phyloP scores from a whole-genome alignment of 2,797 vertebrate species.

The Denticeps clupeoides region DNA sequence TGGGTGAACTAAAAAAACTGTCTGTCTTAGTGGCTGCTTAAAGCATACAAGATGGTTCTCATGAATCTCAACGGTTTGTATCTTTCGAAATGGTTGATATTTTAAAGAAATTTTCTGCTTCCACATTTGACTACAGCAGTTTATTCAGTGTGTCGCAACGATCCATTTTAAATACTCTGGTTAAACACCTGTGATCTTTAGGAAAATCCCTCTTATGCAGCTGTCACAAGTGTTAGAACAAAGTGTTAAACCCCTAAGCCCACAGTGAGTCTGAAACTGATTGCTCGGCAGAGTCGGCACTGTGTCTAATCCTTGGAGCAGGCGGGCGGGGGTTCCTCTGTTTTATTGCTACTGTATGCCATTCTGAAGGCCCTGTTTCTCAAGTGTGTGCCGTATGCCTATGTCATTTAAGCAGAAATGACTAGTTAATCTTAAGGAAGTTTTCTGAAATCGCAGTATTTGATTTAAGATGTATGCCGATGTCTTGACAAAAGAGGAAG shows the following conservation, averaged over 20 bases:
- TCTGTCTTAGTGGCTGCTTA: no score
- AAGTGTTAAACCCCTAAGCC: conserved; percentile 53
- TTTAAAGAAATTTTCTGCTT: no score
- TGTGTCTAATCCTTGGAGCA: conserved; percentile 40
- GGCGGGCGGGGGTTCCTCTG: conserved; percentile 15
- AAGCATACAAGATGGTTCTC: no score
- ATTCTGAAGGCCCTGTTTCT: conserved; percentile 20
- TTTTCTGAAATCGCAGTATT: neutral
- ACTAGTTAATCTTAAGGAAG: conserved; percentile 12
- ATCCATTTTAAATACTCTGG: conserved; percentile 35
- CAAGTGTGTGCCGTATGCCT: conserved; percentile 7
- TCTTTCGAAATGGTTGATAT: no score
- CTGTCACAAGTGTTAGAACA: conserved; percentile 47
- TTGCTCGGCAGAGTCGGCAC: conserved; percentile 47
- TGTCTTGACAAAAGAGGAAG: no score
- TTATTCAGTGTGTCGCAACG: no score
- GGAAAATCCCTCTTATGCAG: conserved; percentile 47
- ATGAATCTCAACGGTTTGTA: no score
- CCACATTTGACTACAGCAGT: no score
- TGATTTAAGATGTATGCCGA: neutral
- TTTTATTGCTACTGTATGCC: conserved; percentile 22
- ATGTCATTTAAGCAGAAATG: neutral
- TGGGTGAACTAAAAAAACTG: no score
- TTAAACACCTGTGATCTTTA: conserved; percentile 58
- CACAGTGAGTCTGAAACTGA: conserved; percentile 34